A percentile compares a stretch with the other conserved stretches of the same genome.
phyloP scores from a whole-genome alignment of 2,888 invertebrate species.

The Cephalotes varians region DNA sequence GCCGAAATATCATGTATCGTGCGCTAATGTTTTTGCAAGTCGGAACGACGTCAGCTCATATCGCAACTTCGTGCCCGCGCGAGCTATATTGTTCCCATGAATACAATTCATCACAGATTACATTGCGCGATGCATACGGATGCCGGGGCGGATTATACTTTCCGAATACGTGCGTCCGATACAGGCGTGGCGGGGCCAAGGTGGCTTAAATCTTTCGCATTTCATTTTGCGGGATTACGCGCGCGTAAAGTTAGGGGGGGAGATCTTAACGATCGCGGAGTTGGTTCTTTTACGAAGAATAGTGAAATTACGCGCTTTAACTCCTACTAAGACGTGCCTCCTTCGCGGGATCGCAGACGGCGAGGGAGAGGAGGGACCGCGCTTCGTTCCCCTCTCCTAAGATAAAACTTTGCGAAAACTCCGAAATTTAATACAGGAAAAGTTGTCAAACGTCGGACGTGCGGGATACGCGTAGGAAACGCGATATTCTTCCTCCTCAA shows the following conservation, averaged over 20 bases:
- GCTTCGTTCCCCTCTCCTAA: slow-evolving; percentile 11
- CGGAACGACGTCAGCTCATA: slow-evolving; percentile 28
- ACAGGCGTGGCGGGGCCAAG: neutral
- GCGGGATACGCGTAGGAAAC: slow-evolving; percentile 52
- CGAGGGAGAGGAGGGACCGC: neutral
- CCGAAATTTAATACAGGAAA: slow-evolving; percentile 68
- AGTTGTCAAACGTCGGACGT: slow-evolving; percentile 52
- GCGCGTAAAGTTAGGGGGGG: slow-evolving; percentile 34
- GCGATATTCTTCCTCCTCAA: slow-evolving; percentile 29
- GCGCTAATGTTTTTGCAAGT: slow-evolving; percentile 34
- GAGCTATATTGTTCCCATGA: slow-evolving; percentile 46
- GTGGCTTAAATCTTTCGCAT: slow-evolving; percentile 38
- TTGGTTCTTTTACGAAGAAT: slow-evolving; percentile 25
- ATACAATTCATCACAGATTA: slow-evolving; percentile 53
- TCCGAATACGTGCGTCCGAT: slow-evolving; percentile 13
- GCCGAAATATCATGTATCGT: slow-evolving; percentile 34
- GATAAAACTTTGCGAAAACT: slow-evolving; percentile 66
- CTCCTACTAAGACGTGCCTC: slow-evolving; percentile 30
- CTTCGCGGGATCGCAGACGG: slow-evolving; percentile 11
- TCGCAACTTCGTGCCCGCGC: slow-evolving; percentile 34
- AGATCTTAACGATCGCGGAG: slow-evolving; percentile 25
- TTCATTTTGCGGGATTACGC: slow-evolving; percentile 36
- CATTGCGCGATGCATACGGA: slow-evolving; percentile 41
- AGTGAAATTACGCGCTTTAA: slow-evolving; percentile 50
- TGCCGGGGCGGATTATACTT: slow-evolving; percentile 12